Conservation (phyloP, 2,888 invertebrate species). For the Thysanoteuthis rhombus region DNA sequence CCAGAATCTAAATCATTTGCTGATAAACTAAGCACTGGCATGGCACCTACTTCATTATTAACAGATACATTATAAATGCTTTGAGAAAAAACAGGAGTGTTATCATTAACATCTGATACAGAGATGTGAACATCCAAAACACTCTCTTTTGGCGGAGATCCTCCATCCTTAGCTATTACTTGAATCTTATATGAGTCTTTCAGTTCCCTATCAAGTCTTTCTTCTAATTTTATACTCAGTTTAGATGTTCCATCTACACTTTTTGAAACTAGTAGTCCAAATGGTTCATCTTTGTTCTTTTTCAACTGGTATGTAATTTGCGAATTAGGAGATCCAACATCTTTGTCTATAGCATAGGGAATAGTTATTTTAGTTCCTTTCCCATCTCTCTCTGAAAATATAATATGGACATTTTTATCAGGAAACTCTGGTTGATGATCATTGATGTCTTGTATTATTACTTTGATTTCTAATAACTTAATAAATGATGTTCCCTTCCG, state of each 20-base stretch:
- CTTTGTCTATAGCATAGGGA: background rate
- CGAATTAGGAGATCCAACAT: background rate
- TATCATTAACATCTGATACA: background rate
- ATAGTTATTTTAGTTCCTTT: slow-evolving; percentile 12
- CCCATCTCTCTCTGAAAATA: background rate
- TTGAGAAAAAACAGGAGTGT: background rate
- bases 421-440: slow-evolving; percentile 12
- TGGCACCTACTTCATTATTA: background rate
- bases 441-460: slow-evolving; percentile 12
- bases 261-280: background rate
- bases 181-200: background rate
- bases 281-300: slow-evolving; percentile 12
- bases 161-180: background rate
- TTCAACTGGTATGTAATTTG: background rate
- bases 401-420: background rate
- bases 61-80: background rate
- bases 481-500: background rate
- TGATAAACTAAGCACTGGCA: background rate
- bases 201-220: background rate
- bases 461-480: background rate
- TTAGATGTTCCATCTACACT: background rate
- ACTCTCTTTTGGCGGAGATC: background rate
- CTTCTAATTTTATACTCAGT: background rate
- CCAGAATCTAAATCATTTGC: slow-evolving; percentile 12
- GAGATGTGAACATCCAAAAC: background rate